phyloP scores from a whole-genome alignment of 2,888 invertebrate genomes.

The Chrysolina haemoptera region DNA sequence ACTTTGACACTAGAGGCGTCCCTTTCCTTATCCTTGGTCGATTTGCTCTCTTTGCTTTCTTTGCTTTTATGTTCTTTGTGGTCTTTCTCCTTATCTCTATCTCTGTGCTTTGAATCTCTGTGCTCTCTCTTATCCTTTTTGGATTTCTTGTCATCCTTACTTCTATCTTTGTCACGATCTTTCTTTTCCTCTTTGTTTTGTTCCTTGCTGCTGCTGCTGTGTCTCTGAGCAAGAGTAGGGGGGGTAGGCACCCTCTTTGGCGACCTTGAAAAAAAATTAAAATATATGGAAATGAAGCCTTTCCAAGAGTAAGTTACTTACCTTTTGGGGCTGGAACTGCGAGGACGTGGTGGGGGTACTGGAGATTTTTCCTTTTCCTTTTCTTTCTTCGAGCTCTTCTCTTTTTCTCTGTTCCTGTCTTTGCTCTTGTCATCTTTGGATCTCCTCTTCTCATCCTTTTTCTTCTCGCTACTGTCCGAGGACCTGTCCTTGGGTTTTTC shows the following conservation, averaged over 20 bases:
- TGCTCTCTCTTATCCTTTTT: conserved; percentile 78
- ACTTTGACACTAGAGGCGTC: conserved; percentile 44
- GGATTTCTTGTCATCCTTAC: conserved; percentile 70
- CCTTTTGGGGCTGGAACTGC: conserved; percentile 63
- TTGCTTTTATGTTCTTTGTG: conserved; percentile 74
- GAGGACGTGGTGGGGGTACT: conserved; percentile 61
- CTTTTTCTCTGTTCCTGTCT: conserved; percentile 72
- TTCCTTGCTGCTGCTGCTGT: conserved; percentile 53
- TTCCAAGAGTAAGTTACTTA: conserved; percentile 9
- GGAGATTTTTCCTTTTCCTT: conserved; percentile 69
- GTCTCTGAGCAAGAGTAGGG: conserved; percentile 56
- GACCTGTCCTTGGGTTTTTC: conserved; percentile 66
- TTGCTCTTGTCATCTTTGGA: conserved; percentile 71
- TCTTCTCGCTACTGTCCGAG: conserved; percentile 65
- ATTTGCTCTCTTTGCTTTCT: conserved; percentile 72
- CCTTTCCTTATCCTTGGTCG: conserved; percentile 64
- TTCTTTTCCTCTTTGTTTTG: conserved; percentile 65
- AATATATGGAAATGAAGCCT: too few relatives aligned
- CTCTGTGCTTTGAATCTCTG: conserved; percentile 64
- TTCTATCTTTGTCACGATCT: conserved; percentile 54
- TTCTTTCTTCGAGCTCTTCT: conserved; percentile 70
- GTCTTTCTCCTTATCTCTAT: conserved; percentile 59
- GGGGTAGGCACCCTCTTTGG: conserved; percentile 65
- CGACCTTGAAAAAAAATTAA: conserved; percentile 55
- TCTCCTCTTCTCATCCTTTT: conserved; percentile 69